Percentiles rank a stretch among this genome's conserved stretches.
Conservation (phyloP, 2,888 invertebrate species). For the Holacanthella duospinosa region DNA sequence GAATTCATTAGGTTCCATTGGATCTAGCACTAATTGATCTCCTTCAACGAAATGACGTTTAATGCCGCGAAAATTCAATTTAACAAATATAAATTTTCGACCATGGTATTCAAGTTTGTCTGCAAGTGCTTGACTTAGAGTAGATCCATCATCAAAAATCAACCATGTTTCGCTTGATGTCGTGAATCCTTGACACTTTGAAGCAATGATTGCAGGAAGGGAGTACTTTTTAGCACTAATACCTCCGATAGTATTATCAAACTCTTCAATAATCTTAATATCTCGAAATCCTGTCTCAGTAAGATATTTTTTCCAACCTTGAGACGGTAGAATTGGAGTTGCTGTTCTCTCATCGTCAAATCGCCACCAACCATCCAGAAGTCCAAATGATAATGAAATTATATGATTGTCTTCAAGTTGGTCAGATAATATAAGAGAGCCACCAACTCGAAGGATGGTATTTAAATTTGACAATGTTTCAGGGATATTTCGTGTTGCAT, state of each 20-base stretch:
- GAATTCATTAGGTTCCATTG: not conserved
- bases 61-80: not conserved
- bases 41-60: not conserved
- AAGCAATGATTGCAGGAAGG: not conserved
- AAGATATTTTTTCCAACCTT: not conserved
- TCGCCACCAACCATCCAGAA: slow-evolving; percentile 6
- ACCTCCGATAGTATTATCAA: not conserved
- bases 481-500: too few relatives aligned
- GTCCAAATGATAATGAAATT: not conserved
- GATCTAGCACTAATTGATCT: too few relatives aligned
- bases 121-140: not conserved
- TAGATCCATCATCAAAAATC: not conserved
- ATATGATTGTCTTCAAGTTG: not conserved
- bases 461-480: too few relatives aligned
- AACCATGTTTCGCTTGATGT: not conserved
- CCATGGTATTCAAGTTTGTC: not conserved
- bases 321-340: not conserved
- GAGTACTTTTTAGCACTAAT: not conserved
- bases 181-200: too few relatives aligned
- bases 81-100: not conserved
- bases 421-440: not conserved
- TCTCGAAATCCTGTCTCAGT: not conserved
- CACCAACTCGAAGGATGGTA: too few relatives aligned
- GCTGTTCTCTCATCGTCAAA: not conserved
- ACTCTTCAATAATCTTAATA: not conserved